Percentiles rank a stretch among this genome's conserved stretches.
Evolutionary conservation across 2,888 invertebrate genomes (phyloP).

Genomic region (Portevinia maculata): DNA sequence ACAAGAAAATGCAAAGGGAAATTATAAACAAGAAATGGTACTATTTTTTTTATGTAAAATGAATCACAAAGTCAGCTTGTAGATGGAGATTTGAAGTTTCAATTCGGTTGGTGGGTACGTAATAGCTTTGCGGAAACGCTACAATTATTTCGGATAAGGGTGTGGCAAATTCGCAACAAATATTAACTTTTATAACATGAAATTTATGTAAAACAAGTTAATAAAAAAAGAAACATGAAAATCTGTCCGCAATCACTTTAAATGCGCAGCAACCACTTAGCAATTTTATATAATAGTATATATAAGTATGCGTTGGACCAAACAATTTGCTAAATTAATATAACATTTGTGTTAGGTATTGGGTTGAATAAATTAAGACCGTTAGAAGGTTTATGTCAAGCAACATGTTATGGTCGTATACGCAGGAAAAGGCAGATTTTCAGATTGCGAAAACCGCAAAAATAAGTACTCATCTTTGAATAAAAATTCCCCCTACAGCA

Average conservation of each 20-base stretch:
- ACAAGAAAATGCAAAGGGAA: too few relatives aligned
- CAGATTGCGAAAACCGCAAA: too few relatives aligned
- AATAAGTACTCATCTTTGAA: too few relatives aligned
- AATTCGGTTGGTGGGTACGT: constrained; percentile 21
- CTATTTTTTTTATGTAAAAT: background rate
- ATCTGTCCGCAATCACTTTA: constrained; percentile 16
- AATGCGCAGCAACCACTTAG: constrained; percentile 64
- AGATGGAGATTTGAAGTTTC: background rate
- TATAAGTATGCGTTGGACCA: background rate
- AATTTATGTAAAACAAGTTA: constrained; percentile 31
- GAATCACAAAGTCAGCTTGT: background rate
- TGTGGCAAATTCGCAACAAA: constrained; percentile 61
- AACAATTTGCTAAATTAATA: background rate
- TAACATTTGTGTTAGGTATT: background rate
- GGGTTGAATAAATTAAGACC: background rate
- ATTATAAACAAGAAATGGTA: background rate
- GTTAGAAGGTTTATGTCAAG: background rate
- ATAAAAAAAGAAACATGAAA: background rate
- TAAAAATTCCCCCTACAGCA: background rate
- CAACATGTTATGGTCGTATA: background rate
- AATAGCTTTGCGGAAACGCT: constrained; percentile 43
- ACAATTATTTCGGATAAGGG: constrained; percentile 46
- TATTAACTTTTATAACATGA: constrained; percentile 13
- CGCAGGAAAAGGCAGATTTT: too few relatives aligned
- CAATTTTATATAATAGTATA: background rate